These are phyloP conservation scores for Lysandra bellargus DNA, from an alignment of 2,888 invertebrate species.

Conservation along the genomic window DNA sequence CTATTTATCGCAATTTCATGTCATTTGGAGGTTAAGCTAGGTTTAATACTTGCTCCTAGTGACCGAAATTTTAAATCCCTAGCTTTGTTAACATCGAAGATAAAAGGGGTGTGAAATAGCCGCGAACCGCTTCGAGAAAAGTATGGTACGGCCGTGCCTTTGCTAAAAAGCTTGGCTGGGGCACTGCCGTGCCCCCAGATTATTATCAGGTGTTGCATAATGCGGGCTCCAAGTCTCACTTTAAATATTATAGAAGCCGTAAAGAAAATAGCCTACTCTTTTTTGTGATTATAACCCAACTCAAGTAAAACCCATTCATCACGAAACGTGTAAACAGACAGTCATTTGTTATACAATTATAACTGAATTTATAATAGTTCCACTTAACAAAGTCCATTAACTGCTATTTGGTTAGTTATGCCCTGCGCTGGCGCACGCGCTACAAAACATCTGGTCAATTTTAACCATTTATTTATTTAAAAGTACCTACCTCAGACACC, in stretches of 20 bases:
- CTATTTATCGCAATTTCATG: too few relatives aligned
- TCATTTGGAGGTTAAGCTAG: too few relatives aligned
- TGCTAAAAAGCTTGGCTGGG: too few relatives aligned
- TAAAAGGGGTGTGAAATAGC: too few relatives aligned
- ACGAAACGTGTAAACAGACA: slow-evolving; percentile 1
- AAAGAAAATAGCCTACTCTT: background rate
- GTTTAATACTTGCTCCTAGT: too few relatives aligned
- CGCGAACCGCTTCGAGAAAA: too few relatives aligned
- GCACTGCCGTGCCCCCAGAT: too few relatives aligned
- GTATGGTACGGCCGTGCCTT: too few relatives aligned
- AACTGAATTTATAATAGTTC: slow-evolving; percentile 36
- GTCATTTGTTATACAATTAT: slow-evolving; percentile 35
- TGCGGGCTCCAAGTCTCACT: background rate
- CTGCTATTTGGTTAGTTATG: background rate
- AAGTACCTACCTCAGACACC: background rate
- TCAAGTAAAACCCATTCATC: slow-evolving; percentile 6
- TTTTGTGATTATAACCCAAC: background rate
- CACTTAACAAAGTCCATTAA: slow-evolving; percentile 23
- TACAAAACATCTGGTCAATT: slow-evolving; percentile 2
- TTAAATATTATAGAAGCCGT: background rate
- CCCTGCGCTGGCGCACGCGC: slow-evolving; percentile 20
- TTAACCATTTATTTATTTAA: background rate
- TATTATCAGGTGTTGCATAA: background rate
- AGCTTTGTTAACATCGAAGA: too few relatives aligned
- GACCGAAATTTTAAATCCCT: too few relatives aligned